These are phyloP conservation scores for Myanophis thanlyinensis DNA, from an alignment of 2,113 vertebrate genomes.

Conservation along the genomic window DNA sequence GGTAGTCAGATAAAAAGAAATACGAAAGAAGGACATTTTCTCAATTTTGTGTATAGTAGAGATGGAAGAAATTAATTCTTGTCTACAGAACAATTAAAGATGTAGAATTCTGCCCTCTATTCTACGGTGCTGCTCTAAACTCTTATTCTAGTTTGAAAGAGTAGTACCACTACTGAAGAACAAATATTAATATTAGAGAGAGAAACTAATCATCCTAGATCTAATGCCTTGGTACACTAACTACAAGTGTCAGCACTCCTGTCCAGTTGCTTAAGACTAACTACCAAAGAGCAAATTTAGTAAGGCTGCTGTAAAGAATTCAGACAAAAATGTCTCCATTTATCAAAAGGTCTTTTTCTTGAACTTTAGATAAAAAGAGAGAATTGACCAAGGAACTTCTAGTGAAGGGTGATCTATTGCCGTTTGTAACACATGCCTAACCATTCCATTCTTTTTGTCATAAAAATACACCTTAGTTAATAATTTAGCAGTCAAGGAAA, in stretches of 20 bases:
- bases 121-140: too few species aligned
- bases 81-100: background rate
- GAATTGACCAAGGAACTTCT: background rate
- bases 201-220: background rate
- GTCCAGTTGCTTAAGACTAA: background rate
- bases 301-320: background rate
- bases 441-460: conserved; percentile 25
- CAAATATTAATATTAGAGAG: too few species aligned
- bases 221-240: background rate
- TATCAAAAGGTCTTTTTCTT: conserved; percentile 6
- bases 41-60: background rate
- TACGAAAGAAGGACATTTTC: background rate
- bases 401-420: background rate
- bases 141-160: too few species aligned
- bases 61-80: background rate
- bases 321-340: conserved; percentile 29
- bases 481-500: conserved; percentile 65
- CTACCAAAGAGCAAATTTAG: background rate
- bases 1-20: too few species aligned
- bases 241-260: background rate
- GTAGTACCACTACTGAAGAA: too few species aligned
- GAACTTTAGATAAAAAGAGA: conserved; percentile 8
- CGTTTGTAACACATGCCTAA: conserved; percentile 12
- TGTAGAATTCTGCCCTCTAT: background rate
- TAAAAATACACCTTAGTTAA: conserved; percentile 55